Conservation (phyloP, 2,113 vertebrate species). For the Hystrix brachyura region DNA sequence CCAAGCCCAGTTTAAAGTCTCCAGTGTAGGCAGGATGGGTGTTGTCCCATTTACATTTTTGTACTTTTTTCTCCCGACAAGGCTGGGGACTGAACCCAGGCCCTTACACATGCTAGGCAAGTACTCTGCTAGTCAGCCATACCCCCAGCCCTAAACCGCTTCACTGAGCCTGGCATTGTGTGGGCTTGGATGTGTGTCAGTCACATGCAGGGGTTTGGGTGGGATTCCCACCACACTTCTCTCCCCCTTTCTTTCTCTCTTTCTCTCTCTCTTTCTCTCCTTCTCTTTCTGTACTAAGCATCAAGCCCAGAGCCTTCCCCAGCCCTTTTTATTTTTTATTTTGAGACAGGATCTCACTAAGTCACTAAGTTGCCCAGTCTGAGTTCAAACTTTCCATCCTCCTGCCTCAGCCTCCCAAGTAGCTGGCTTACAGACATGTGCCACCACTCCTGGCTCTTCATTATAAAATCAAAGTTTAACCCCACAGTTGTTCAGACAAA, state of each 20-base stretch:
- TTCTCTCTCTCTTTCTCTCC: not conserved
- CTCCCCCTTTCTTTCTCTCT: not conserved
- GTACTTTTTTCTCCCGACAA: too few species aligned
- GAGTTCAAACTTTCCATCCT: too few species aligned
- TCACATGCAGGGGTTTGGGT: slow-evolving; percentile 50
- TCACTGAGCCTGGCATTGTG: slow-evolving; percentile 82
- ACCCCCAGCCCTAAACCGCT: not conserved
- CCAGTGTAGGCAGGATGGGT: too few species aligned
- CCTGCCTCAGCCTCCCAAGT: too few species aligned
- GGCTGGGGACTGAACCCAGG: not conserved
- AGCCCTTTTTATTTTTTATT: too few species aligned
- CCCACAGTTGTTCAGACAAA: slow-evolving; percentile 7
- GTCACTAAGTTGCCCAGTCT: too few species aligned
- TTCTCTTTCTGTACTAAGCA: not conserved
- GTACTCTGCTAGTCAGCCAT: not conserved
- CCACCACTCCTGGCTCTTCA: too few species aligned
- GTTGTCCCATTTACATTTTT: too few species aligned
- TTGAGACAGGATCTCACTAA: too few species aligned
- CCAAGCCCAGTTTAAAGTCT: too few species aligned
- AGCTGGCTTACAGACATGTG: too few species aligned
- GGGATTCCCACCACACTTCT: not conserved
- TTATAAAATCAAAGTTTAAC: slow-evolving; percentile 71
- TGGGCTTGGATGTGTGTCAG: slow-evolving; percentile 82
- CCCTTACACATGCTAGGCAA: not conserved
- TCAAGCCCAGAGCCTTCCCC: too few species aligned